Percentiles rank a stretch among this genome's conserved stretches.
Evolutionary conservation across 2,888 invertebrate species (phyloP).

Genomic region (Ophion ventricosus): DNA sequence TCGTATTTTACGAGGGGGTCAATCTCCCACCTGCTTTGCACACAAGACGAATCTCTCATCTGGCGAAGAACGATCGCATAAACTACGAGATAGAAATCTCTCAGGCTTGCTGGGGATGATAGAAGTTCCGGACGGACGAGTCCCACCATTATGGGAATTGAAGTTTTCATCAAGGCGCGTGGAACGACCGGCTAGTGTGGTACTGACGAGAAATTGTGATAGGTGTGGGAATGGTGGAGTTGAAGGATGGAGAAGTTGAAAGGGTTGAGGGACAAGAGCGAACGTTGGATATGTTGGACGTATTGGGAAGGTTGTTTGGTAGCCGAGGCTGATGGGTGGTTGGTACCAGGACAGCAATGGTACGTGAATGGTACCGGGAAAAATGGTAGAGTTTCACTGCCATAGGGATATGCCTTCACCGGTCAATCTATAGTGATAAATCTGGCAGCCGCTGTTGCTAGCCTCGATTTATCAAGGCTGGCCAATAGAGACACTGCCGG

Average conservation of each 20-base stretch:
- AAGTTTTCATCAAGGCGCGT: not conserved
- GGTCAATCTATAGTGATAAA: too few species aligned
- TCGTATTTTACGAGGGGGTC: conserved; percentile 41
- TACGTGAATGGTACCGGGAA: not conserved
- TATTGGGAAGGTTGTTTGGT: too few species aligned
- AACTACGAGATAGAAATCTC: conserved; percentile 34
- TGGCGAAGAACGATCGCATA: conserved; percentile 13
- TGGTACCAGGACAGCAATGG: not conserved
- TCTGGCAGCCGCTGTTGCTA: too few species aligned
- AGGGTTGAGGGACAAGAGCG: too few species aligned
- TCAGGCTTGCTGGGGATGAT: not conserved
- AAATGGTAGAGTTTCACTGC: too few species aligned
- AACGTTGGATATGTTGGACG: too few species aligned
- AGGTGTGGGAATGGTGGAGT: not conserved
- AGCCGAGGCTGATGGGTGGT: not conserved
- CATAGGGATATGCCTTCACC: too few species aligned
- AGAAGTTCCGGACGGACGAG: not conserved
- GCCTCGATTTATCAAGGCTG: too few species aligned
- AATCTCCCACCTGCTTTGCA: conserved; percentile 27
- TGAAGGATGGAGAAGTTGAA: too few species aligned
- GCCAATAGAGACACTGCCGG: too few species aligned
- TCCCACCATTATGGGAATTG: not conserved
- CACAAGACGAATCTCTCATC: conserved; percentile 28
- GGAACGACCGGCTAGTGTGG: not conserved
- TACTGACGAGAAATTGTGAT: not conserved